These are phyloP conservation scores for Micrasema longulum DNA, from an alignment of 1,140 invertebrate species.

Conservation along the genomic window DNA sequence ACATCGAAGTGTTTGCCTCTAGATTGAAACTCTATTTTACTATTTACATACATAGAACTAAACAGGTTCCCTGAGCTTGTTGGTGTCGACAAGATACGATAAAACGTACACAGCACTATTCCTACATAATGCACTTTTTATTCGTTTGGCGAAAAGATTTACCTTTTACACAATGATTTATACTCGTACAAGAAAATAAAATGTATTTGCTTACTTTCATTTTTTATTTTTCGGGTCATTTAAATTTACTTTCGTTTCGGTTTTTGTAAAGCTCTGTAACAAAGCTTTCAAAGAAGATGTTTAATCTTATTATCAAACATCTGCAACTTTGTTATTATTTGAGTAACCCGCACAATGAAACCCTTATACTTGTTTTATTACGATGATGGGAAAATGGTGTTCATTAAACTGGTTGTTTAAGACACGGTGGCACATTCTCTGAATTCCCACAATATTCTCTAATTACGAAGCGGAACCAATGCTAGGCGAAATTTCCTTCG, in stretches of 20 bases:
- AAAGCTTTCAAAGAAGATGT: conserved; percentile 10
- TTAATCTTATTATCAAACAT: conserved; percentile 8
- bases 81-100: conserved; percentile 17
- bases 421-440: conserved; percentile 23
- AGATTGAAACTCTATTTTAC: conserved; percentile 43
- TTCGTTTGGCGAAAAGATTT: too few species aligned
- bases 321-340: conserved; percentile 23
- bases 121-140: too few species aligned
- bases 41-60: conserved; percentile 34
- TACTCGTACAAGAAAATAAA: too few species aligned
- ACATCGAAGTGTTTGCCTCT: conserved; percentile 19
- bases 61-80: conserved; percentile 14
- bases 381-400: conserved; percentile 22
- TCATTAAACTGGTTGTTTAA: conserved; percentile 32
- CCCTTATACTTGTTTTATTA: conserved; percentile 6
- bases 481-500: background rate
- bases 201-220: background rate
- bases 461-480: conserved; percentile 35
- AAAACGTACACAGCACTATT: conserved; percentile 16
- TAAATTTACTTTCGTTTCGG: conserved; percentile 1
- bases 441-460: conserved; percentile 20
- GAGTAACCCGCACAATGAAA: conserved; percentile 5
- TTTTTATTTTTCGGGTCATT: background rate
- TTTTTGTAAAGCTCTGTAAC: background rate
- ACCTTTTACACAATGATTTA: too few species aligned